These are phyloP conservation scores for Brachyopa scutellaris DNA, from an alignment of 2,888 invertebrate species.

Conservation along the genomic window DNA sequence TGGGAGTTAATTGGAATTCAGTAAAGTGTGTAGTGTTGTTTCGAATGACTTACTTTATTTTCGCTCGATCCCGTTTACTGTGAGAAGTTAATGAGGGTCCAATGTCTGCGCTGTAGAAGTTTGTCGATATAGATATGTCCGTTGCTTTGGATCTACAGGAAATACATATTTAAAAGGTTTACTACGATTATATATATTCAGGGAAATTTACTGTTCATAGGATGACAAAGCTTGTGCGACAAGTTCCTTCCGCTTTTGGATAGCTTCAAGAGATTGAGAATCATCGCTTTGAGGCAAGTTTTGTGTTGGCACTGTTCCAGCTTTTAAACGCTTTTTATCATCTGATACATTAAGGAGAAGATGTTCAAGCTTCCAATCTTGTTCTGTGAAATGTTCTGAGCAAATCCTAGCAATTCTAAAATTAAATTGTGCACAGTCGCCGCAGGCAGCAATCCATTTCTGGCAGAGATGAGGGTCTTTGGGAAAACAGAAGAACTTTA, in stretches of 20 bases:
- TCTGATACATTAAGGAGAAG: constrained; percentile 4
- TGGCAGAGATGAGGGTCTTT: neutral
- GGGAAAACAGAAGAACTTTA: constrained; percentile 21
- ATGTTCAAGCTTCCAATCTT: constrained; percentile 19
- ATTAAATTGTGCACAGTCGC: neutral
- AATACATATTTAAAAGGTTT: no score
- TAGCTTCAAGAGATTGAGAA: neutral
- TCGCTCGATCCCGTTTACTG: neutral
- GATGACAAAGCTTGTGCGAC: neutral
- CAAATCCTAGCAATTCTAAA: constrained; percentile 16
- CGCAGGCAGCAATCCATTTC: constrained; percentile 14
- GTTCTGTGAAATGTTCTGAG: constrained; percentile 32
- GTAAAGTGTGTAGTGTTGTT: no score
- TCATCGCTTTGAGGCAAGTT: neutral
- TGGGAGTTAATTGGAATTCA: no score
- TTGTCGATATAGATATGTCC: neutral
- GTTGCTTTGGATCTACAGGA: neutral
- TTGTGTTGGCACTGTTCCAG: constrained; percentile 12
- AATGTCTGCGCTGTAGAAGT: neutral
- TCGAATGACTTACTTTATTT: neutral
- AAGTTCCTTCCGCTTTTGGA: neutral
- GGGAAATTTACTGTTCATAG: no score
- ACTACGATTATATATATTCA: no score
- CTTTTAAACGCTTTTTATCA: constrained; percentile 6
- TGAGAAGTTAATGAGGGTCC: neutral